Evolutionary conservation across 1,140 invertebrate genomes (phyloP).

Genomic region (Cotesia chilonis): DNA sequence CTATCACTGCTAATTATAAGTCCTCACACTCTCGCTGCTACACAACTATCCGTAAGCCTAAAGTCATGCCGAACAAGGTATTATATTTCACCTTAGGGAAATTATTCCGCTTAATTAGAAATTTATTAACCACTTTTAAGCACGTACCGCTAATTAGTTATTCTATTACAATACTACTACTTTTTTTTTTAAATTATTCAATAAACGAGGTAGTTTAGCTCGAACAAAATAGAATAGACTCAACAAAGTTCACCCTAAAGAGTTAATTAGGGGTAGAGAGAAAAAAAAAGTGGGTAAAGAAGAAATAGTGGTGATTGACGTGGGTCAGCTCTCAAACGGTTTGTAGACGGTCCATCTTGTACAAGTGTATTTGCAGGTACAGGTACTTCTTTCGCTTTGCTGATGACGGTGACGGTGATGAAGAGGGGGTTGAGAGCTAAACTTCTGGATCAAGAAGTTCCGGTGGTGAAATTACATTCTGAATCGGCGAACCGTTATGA

Average conservation of each 20-base stretch:
- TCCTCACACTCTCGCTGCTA: conserved; percentile 12
- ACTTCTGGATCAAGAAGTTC: conserved; percentile 20
- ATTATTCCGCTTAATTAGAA: conserved; percentile 35
- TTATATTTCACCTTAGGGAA: conserved; percentile 24
- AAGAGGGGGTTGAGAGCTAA: conserved; percentile 22
- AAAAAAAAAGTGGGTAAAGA: too few relatives aligned
- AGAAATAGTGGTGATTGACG: neutral
- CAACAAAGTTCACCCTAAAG: too few relatives aligned
- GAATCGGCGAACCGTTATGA: conserved; percentile 31
- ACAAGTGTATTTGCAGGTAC: conserved; percentile 5
- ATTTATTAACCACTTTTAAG: conserved; percentile 20
- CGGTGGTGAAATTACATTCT: conserved; percentile 31
- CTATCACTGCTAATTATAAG: conserved; percentile 32
- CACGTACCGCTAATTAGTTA: conserved; percentile 26
- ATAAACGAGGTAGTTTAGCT: neutral
- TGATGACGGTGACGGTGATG: neutral
- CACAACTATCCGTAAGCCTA: conserved; percentile 7
- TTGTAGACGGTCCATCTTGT: neutral
- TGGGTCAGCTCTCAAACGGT: too few relatives aligned
- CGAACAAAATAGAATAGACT: neutral
- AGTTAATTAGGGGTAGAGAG: too few relatives aligned
- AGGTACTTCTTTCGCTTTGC: neutral
- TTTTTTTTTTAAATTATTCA: conserved; percentile 13
- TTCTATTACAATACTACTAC: neutral
- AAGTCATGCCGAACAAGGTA: conserved; percentile 15